phyloP scores from a whole-genome alignment of 1,140 invertebrate genomes.

The Macrocentrus cingulum region DNA sequence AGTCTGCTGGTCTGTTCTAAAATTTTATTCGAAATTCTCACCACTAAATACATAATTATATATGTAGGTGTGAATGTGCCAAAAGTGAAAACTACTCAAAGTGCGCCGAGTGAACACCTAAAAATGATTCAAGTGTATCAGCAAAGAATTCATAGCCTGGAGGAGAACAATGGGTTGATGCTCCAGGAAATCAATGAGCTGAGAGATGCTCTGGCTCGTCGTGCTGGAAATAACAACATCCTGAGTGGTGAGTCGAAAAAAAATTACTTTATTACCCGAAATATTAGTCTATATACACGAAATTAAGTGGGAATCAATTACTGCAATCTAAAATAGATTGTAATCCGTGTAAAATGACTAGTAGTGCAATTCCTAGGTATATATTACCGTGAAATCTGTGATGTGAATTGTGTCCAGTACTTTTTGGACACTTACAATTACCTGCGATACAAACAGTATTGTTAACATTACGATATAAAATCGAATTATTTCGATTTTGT shows the following conservation, averaged over 20 bases:
- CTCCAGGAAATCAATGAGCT: conserved; percentile 37
- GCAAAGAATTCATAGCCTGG: conserved; percentile 37
- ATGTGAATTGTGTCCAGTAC: conserved; percentile 22
- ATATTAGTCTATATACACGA: background rate
- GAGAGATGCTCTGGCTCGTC: conserved; percentile 30
- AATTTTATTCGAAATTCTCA: background rate
- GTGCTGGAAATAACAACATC: conserved; percentile 23
- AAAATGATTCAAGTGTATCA: conserved; percentile 33
- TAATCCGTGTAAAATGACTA: conserved; percentile 16
- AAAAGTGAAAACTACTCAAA: conserved; percentile 29
- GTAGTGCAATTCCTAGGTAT: conserved; percentile 21
- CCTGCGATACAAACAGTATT: conserved; percentile 45
- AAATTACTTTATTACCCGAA: background rate
- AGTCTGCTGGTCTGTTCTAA: conserved; percentile 32
- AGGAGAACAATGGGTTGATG: conserved; percentile 39
- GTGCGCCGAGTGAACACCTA: conserved; percentile 29
- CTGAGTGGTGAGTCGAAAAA: conserved; percentile 24
- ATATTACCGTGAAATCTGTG: conserved; percentile 24
- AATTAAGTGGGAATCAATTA: background rate
- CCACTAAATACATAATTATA: background rate
- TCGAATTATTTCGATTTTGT: conserved; percentile 6
- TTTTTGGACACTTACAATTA: conserved; percentile 42
- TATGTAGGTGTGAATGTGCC: conserved; percentile 32
- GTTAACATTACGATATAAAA: conserved; percentile 27
- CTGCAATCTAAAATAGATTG: background rate